Evolutionary conservation across 2,113 vertebrate genomes (phyloP).

Genomic region (Lynx canadensis): DNA sequence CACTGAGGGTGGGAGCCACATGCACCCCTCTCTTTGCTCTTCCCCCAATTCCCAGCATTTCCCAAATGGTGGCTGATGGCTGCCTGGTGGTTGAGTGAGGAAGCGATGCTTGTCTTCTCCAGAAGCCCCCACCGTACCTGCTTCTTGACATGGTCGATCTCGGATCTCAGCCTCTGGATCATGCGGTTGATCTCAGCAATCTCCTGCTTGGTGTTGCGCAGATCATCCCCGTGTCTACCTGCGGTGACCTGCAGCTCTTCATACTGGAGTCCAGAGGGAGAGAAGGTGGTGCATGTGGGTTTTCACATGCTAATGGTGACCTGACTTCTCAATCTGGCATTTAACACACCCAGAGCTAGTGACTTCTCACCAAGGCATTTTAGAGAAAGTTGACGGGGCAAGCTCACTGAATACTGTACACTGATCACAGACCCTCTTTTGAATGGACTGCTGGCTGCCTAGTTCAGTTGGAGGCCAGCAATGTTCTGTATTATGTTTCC

Average conservation of each 20-base stretch:
- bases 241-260: conserved; percentile 85
- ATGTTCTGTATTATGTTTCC: not conserved
- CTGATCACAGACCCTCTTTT: not conserved
- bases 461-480: not conserved
- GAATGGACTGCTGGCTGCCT: not conserved
- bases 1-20: not conserved
- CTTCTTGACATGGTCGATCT: conserved; percentile 90
- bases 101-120: not conserved
- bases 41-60: fast-evolving
- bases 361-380: not conserved
- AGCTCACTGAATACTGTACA: fast-evolving
- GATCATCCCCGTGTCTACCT: conserved; percentile 88
- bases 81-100: fast-evolving
- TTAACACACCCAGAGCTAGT: fast-evolving
- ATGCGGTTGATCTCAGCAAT: conserved; percentile 90
- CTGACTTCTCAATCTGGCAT: fast-evolving
- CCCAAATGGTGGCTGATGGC: too few species aligned
- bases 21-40: not conserved
- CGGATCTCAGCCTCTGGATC: conserved; percentile 90
- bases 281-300: fast-evolving
- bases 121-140: conserved; percentile 84
- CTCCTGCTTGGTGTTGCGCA: conserved; percentile 90
- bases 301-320: too few species aligned
- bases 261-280: conserved; percentile 73
- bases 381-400: too few species aligned